phyloP scores from a whole-genome alignment of 2,797 vertebrate genomes.

The Botia almorhae region DNA sequence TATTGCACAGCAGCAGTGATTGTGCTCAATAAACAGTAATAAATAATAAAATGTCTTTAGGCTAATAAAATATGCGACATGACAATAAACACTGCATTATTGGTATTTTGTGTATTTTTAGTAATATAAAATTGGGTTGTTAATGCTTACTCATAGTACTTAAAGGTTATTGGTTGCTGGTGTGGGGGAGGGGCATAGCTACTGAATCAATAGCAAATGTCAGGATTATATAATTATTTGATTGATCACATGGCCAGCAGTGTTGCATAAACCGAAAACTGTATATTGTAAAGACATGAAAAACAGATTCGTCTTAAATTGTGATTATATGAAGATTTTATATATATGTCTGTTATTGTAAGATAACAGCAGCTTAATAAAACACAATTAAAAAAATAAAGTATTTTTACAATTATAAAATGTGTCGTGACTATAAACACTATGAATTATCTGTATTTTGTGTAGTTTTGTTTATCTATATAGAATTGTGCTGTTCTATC shows the following conservation, averaged over 20 bases:
- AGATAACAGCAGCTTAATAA: too few relatives aligned
- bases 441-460: too few relatives aligned
- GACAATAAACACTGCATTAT: not conserved
- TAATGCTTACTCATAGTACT: not conserved
- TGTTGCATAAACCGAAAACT: not conserved
- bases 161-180: not conserved
- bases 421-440: too few relatives aligned
- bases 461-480: too few relatives aligned
- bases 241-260: not conserved
- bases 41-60: not conserved
- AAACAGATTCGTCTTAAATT: too few relatives aligned
- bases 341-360: too few relatives aligned
- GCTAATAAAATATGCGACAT: not conserved
- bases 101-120: not conserved
- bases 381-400: too few relatives aligned
- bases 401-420: too few relatives aligned
- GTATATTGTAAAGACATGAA: too few relatives aligned
- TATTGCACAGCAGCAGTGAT: not conserved
- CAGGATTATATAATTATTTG: conserved; percentile 16
- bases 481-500: not conserved
- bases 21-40: too few relatives aligned
- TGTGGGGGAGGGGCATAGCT: not conserved
- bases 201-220: conserved; percentile 3
- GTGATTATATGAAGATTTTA: too few relatives aligned
- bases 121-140: not conserved